These are phyloP conservation scores for Periophthalmus magnuspinnatus DNA, from an alignment of 2,797 vertebrate genomes.

Conservation along the genomic window DNA sequence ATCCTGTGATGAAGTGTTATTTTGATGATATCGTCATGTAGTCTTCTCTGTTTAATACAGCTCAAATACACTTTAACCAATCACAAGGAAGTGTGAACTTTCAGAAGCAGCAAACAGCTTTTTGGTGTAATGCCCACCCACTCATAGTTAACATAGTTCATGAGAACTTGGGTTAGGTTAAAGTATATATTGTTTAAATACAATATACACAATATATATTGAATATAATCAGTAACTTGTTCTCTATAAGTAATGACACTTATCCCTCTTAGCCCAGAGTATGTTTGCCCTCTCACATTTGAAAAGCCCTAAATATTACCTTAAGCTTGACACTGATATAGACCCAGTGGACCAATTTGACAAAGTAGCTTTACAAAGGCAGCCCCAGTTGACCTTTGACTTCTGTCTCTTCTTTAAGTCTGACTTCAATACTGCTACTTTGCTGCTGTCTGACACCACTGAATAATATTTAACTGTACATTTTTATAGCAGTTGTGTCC, in stretches of 20 bases:
- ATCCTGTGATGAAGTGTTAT: too few relatives aligned
- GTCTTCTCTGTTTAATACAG: too few relatives aligned
- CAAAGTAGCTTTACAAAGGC: constrained; percentile 14
- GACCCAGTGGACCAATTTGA: constrained; percentile 1
- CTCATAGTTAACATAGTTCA: too few relatives aligned
- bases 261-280: not conserved
- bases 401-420: constrained; percentile 5
- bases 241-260: not conserved
- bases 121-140: too few relatives aligned
- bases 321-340: constrained; percentile 5
- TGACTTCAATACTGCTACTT: constrained; percentile 11
- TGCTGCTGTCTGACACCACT: too few relatives aligned
- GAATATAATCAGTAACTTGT: not conserved
- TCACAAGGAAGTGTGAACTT: too few relatives aligned
- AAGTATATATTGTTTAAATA: not conserved
- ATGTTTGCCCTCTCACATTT: not conserved
- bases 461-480: too few relatives aligned
- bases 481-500: too few relatives aligned
- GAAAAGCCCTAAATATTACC: not conserved
- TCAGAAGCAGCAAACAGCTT: too few relatives aligned
- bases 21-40: too few relatives aligned
- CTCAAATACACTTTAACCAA: too few relatives aligned
- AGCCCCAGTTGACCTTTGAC: constrained; percentile 15
- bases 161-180: not conserved
- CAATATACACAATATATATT: too few relatives aligned